Conservation (phyloP, 2,888 invertebrate species). For the Drosophila algonquin region DNA sequence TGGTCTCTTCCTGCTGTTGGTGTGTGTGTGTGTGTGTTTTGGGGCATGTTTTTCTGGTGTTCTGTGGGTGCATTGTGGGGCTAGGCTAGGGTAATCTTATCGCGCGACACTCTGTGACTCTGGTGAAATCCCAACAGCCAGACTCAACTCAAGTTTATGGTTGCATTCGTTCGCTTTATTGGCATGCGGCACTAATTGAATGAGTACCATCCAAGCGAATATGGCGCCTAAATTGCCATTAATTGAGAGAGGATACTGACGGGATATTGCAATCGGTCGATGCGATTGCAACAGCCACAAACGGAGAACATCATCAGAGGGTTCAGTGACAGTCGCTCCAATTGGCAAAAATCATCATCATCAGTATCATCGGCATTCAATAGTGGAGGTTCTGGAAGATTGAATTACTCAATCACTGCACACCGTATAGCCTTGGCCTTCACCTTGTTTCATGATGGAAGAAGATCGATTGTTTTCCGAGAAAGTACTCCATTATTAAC, state of each 20-base stretch:
- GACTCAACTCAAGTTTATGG: conserved; percentile 64
- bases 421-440: conserved; percentile 20
- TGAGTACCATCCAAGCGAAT: conserved; percentile 43
- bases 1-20: conserved; percentile 22
- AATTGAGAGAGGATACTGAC: conserved; percentile 50
- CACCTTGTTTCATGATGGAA: conserved; percentile 4
- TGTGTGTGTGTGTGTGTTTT: not conserved
- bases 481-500: not conserved
- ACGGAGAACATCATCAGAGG: conserved; percentile 15
- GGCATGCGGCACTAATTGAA: conserved; percentile 65
- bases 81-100: conserved; percentile 54
- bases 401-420: conserved; percentile 27
- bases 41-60: conserved; percentile 34
- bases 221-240: conserved; percentile 58
- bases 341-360: conserved; percentile 39
- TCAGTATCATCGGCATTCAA: conserved; percentile 2
- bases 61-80: conserved; percentile 21
- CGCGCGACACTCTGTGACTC: conserved; percentile 23
- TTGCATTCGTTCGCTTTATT: conserved; percentile 67
- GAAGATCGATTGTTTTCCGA: not conserved
- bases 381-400: conserved; percentile 10
- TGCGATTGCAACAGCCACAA: conserved; percentile 71
- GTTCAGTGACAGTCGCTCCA: conserved; percentile 36
- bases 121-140: conserved; percentile 30
- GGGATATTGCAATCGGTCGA: conserved; percentile 63